These are phyloP conservation scores for Goniozus legneri DNA, from an alignment of 1,140 invertebrate species.

Conservation along the genomic window DNA sequence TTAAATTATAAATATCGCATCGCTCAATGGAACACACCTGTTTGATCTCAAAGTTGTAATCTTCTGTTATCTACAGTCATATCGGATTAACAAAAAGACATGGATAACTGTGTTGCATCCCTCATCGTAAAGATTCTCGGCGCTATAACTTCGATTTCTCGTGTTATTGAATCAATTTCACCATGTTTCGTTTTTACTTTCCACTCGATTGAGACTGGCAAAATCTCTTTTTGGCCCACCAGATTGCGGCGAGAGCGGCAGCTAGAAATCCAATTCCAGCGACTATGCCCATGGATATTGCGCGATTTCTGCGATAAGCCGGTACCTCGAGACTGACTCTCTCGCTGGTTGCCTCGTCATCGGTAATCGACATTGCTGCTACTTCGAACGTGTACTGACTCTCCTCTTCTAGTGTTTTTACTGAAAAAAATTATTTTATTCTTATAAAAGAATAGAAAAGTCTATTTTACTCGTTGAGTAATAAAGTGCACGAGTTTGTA, in stretches of 20 bases:
- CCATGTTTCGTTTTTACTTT: constrained; percentile 24
- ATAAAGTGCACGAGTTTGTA: too few relatives aligned
- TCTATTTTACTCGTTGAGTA: too few relatives aligned
- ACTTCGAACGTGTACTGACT: constrained; percentile 66
- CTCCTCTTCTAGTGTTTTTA: constrained; percentile 64
- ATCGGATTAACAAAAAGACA: too few relatives aligned
- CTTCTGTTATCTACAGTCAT: too few relatives aligned
- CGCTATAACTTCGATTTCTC: too few relatives aligned
- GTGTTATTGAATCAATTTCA: too few relatives aligned
- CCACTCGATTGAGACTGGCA: constrained; percentile 34
- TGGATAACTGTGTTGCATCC: too few relatives aligned
- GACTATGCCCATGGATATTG: constrained; percentile 62
- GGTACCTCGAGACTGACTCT: constrained; percentile 60
- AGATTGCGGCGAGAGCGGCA: constrained; percentile 57
- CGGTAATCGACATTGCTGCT: constrained; percentile 56
- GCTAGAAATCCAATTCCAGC: constrained; percentile 59
- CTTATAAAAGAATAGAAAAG: too few relatives aligned
- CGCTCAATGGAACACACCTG: too few relatives aligned
- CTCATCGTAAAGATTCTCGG: too few relatives aligned
- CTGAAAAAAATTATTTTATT: constrained; percentile 51
- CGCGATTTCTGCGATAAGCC: constrained; percentile 59
- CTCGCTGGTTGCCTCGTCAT: constrained; percentile 57
- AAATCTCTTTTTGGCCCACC: constrained; percentile 58
- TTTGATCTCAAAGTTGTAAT: too few relatives aligned
- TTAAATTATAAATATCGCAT: too few relatives aligned